These are phyloP conservation scores for Erynnis tages DNA, from an alignment of 2,888 invertebrate genomes.

Conservation along the genomic window DNA sequence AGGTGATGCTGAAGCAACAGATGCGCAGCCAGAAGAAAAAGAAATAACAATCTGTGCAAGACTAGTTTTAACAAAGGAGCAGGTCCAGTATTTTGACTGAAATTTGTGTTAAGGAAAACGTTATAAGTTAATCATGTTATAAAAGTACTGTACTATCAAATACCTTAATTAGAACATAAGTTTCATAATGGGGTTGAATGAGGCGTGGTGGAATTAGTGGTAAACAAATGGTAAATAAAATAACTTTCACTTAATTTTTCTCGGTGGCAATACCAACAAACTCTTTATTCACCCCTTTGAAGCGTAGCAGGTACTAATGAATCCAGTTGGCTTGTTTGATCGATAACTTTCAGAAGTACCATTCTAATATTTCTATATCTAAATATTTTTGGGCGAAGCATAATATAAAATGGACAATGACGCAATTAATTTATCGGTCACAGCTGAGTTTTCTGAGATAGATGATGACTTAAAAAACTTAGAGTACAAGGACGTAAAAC, in stretches of 20 bases:
- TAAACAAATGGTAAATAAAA: too few relatives aligned
- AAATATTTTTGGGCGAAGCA: background rate
- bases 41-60: conserved; percentile 58
- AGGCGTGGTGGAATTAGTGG: too few relatives aligned
- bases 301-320: background rate
- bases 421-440: conserved; percentile 45
- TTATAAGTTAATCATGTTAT: too few relatives aligned
- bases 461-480: conserved; percentile 33
- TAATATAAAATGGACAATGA: conserved; percentile 42
- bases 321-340: conserved; percentile 32
- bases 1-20: conserved; percentile 35
- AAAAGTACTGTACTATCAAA: too few relatives aligned
- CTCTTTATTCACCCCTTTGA: background rate
- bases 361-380: background rate
- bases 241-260: background rate
- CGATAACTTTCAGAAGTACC: conserved; percentile 21
- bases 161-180: too few relatives aligned
- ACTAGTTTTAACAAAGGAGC: conserved; percentile 53
- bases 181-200: too few relatives aligned
- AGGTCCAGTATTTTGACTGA: conserved; percentile 41
- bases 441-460: conserved; percentile 44
- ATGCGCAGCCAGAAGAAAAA: conserved; percentile 45
- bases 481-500: conserved; percentile 42
- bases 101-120: too few relatives aligned
- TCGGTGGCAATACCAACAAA: background rate